Evolutionary conservation across 1,140 invertebrate genomes (phyloP).

Genomic region (Philopotamus ludificatus): DNA sequence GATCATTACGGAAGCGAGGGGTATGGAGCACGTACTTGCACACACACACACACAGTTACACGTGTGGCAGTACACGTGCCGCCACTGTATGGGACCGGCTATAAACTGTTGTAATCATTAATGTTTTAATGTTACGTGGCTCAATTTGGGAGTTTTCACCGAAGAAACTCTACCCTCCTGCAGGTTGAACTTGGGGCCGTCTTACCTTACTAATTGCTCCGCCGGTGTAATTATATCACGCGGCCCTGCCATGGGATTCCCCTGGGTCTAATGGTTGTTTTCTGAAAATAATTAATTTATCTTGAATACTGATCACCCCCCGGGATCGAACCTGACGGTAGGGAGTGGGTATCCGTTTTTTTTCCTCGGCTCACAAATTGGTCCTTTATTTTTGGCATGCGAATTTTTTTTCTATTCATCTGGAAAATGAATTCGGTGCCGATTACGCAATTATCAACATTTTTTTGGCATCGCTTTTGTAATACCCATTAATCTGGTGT

Average conservation of each 20-base stretch:
- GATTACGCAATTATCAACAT: too few species aligned
- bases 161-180: constrained; percentile 3
- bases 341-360: too few species aligned
- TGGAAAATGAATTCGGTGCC: too few species aligned
- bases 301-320: not conserved
- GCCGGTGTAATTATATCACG: constrained; percentile 22
- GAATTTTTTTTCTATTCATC: too few species aligned
- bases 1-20: not conserved
- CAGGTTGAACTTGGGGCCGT: constrained; percentile 15
- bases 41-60: too few species aligned
- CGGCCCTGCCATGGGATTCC: not conserved
- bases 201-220: constrained; percentile 22
- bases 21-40: too few species aligned
- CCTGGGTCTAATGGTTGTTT: constrained; percentile 24
- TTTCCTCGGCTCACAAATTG: too few species aligned
- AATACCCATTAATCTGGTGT: too few species aligned
- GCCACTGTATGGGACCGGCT: not conserved
- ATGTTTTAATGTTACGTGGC: constrained; percentile 4
- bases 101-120: constrained; percentile 10
- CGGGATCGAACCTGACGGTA: too few species aligned
- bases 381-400: too few species aligned
- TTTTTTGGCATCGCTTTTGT: too few species aligned
- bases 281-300: constrained; percentile 20
- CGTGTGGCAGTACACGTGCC: too few species aligned
- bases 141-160: constrained; percentile 12